These are phyloP conservation scores for Sandelia bainsii DNA, from an alignment of 2,797 vertebrate species.

Conservation along the genomic window DNA sequence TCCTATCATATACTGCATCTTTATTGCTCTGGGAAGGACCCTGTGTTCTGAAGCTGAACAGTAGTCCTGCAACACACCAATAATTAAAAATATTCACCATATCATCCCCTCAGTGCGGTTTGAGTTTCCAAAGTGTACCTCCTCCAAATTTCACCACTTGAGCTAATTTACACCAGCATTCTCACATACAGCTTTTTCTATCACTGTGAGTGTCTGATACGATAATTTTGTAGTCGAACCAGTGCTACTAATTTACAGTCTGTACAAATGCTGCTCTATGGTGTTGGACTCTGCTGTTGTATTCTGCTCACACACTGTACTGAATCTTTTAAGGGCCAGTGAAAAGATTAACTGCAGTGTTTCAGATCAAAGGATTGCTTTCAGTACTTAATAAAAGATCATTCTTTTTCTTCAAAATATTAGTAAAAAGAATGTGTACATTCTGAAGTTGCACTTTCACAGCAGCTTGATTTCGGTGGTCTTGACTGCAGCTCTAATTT, in stretches of 20 bases:
- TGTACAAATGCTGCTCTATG: slow-evolving; percentile 40
- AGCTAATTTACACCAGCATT: slow-evolving; percentile 18
- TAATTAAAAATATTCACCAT: not conserved
- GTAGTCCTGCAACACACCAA: not conserved
- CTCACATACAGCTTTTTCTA: slow-evolving; percentile 25
- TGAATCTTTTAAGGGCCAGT: slow-evolving; percentile 51
- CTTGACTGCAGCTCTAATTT: slow-evolving; percentile 16
- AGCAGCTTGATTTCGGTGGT: slow-evolving; percentile 4
- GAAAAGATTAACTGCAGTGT: slow-evolving; percentile 55
- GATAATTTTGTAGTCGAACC: slow-evolving; percentile 43
- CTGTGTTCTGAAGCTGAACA: not conserved
- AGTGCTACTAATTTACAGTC: slow-evolving; percentile 53
- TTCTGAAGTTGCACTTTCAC: slow-evolving; percentile 18
- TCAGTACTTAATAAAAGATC: slow-evolving; percentile 42
- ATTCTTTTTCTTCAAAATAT: slow-evolving; percentile 52
- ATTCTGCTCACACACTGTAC: slow-evolving; percentile 35
- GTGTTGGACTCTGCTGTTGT: slow-evolving; percentile 34
- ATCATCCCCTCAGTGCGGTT: not conserved
- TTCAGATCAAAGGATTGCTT: slow-evolving; percentile 59
- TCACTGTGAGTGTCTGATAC: slow-evolving; percentile 29
- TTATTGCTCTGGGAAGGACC: not conserved
- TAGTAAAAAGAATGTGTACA: slow-evolving; percentile 10
- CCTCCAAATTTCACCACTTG: slow-evolving; percentile 10
- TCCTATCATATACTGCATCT: not conserved
- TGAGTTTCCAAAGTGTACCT: not conserved